phyloP scores from a whole-genome alignment of 2,888 invertebrate genomes.

The Eilema caniola region DNA sequence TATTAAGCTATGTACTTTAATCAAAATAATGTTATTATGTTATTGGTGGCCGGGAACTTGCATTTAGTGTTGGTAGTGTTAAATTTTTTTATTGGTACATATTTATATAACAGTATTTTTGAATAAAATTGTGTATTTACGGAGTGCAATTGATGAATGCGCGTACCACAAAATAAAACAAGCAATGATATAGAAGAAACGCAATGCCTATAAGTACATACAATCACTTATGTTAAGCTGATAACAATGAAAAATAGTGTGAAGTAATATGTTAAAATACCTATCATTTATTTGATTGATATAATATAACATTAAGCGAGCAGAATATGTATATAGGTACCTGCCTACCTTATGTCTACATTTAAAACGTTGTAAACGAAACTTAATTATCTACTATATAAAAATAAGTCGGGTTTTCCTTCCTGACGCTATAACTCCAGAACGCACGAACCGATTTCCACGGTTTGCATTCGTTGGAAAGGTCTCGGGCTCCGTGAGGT shows the following conservation, averaged over 20 bases:
- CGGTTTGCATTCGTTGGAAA: too few species aligned
- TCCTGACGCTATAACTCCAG: too few species aligned
- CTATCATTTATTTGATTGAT: background rate
- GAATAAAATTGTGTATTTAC: slow-evolving; percentile 38
- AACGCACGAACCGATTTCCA: too few species aligned
- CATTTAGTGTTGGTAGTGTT: slow-evolving; percentile 57
- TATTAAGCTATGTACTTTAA: slow-evolving; percentile 21
- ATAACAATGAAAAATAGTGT: slow-evolving; percentile 11
- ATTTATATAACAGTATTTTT: slow-evolving; percentile 38
- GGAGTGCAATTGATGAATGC: slow-evolving; percentile 24
- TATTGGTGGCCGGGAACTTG: slow-evolving; percentile 55
- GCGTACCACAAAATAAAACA: background rate
- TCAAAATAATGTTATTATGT: slow-evolving; percentile 30
- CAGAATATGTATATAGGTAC: background rate
- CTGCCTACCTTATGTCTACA: background rate
- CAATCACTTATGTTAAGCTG: slow-evolving; percentile 45
- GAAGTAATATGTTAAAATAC: background rate
- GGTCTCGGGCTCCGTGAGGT: too few species aligned
- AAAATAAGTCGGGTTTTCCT: too few species aligned
- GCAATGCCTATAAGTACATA: slow-evolving; percentile 45
- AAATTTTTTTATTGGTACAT: slow-evolving; percentile 37
- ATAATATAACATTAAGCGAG: background rate
- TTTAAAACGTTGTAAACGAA: background rate
- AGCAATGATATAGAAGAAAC: slow-evolving; percentile 24
- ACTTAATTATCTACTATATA: background rate